Evolutionary conservation across 2,888 invertebrate genomes (phyloP), one percentile per base, ranked within the genome.

Genomic region (Dyspetes luteomarginatus): DNA sequence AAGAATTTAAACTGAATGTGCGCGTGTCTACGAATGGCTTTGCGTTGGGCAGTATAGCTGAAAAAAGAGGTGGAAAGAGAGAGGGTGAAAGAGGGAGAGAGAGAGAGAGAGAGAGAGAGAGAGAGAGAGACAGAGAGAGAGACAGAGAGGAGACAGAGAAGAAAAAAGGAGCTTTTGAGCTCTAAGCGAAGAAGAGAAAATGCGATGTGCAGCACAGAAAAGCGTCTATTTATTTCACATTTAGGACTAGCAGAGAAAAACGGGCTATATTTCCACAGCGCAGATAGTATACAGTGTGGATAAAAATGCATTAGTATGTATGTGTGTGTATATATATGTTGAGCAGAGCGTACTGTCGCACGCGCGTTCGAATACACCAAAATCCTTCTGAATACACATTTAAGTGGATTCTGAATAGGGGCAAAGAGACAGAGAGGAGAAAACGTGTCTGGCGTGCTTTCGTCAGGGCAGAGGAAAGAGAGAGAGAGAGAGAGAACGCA

Each of bases 151-250:
- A n/a, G n/a, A n/a, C n/a, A n/a, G n/a, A n/a, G n/a, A n/a, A n/a
- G n/a, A n/a, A 72, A 65, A 77, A 36, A 60, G 28, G 36, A 73
- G 73, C 73, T 64, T 73, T 64, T 52, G 73, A 73, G 73, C 52
- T 73, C n/a, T n/a, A n/a, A n/a, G n/a, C n/a, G n/a, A n/a, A n/a
- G n/a, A n/a, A n/a, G n/a, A 43, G 41, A 48, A 56, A 73, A 43
- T 22, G 69, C 17, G 62, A 72, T 45, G 71, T 68, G 68, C 62
- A 74, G 62, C 48, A 67, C 55, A 72, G 72, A 82, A 75, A 75
- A 58, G 65, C 75, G 75, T 79, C 84, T 83, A 86, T 87, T 87
- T 87, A 85, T 85, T 83, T 85, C 85, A 82, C 82, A 85, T 87
- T 85, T 85, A 85, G 78, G 82, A 74, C 76, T 72, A 81, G 69